Base-by-base conservation (phyloP, 2,888 invertebrate genomes). In the Drosophila vallismaia region DNA sequence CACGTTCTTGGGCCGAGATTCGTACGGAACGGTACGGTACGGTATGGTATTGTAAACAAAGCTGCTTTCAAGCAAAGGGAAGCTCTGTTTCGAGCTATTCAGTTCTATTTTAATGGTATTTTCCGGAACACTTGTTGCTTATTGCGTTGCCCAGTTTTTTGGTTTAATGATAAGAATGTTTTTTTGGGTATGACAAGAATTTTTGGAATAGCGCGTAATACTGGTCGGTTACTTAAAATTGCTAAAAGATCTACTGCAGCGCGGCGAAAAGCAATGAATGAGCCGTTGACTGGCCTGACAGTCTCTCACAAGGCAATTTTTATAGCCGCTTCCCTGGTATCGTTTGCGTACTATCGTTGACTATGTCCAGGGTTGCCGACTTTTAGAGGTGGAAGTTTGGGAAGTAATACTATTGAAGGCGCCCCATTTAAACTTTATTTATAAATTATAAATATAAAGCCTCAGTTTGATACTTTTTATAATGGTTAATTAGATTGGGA, bases 81-180 rank as follows among this genome's bases (percentile, higher is more conserved):
- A 6, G 24, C 69, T 60, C 62, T 40, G 42, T 59, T 69, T 40
- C 12, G 12, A 10, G 10, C 24, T 10, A 38, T 38, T 42, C 42
- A 2, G 42, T 4, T 42, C 19, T 8, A 3, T 42, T 8, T 19
- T 4, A 44, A 54, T n/a, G 24, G 31, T 31, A 31, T 33, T 45
- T 67, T 44, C 67, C 31, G 57, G 40, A 71, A 51, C 77, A 76
- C 80, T 86, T 86, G 80, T 83, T 77, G 82, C 87, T 84, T 86
- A 79, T 82, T 88, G 38, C 46, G n/a, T 14, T 29, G 58, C n/a
- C 42, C n/a, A 42, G 5, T 19, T 5, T 8, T 8, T 8, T 29
- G 28, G 14, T 19, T 19, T 19, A 42, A 42, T 42, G 40, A 19
- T 42, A 42, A 42, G 40, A 19, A 42, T 8, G 49, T 28, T 10